These are phyloP conservation scores for Dipodomys spectabilis DNA, from an alignment of 2,113 vertebrate species.

Conservation along the genomic window DNA sequence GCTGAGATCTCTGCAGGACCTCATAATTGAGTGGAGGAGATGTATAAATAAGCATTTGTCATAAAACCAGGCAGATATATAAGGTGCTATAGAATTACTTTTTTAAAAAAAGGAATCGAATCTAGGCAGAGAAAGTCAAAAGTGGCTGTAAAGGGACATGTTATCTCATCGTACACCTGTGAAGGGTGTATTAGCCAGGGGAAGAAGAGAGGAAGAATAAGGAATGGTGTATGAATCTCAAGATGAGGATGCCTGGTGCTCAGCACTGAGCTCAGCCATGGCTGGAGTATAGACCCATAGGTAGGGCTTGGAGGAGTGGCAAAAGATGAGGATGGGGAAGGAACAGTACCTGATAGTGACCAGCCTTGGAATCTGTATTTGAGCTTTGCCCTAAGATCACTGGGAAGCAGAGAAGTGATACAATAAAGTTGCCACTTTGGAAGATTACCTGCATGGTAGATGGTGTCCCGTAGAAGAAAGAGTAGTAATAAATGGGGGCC, in stretches of 20 bases:
- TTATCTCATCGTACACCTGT: not conserved
- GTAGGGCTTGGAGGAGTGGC: not conserved
- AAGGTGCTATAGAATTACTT: not conserved
- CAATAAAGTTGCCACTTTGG: not conserved
- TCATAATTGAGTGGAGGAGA: not conserved
- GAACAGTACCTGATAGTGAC: not conserved
- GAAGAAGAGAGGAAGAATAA: not conserved
- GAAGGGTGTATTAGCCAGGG: not conserved
- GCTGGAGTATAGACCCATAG: not conserved
- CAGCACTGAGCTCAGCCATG: not conserved
- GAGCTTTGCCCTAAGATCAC: not conserved
- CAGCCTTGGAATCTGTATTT: not conserved
- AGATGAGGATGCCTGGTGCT: not conserved
- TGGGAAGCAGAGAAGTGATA: not conserved
- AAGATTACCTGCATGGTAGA: not conserved
- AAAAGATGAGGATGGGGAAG: not conserved
- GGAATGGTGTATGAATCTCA: not conserved
- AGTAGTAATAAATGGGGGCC: not conserved
- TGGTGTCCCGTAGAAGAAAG: not conserved
- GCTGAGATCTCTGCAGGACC: not conserved
- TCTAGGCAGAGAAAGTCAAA: not conserved
- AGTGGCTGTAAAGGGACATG: not conserved
- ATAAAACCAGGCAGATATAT: not conserved
- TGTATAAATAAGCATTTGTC: not conserved
- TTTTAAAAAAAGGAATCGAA: not conserved